Conservation (phyloP, 2,888 invertebrate genomes). For the Macroteleia sp. region DNA sequence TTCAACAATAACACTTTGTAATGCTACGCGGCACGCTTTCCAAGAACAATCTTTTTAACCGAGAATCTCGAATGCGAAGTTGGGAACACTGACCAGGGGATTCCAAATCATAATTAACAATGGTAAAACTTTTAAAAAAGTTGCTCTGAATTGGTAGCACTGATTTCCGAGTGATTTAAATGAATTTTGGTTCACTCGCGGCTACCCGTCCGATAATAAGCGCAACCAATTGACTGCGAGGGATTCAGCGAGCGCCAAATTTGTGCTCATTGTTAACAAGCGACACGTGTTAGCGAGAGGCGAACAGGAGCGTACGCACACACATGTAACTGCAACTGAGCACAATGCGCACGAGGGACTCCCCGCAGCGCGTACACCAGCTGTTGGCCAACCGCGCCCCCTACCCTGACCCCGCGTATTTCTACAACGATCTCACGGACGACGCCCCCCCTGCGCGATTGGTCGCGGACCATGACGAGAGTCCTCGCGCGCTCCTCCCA, state of each 20-base stretch:
- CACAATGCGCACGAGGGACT: conserved; percentile 76
- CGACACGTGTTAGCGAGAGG: conserved; percentile 71
- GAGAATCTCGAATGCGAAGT: too few species aligned
- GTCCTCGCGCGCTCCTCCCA: conserved; percentile 63
- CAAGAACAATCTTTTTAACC: too few species aligned
- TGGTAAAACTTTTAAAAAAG: too few species aligned
- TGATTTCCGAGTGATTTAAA: too few species aligned
- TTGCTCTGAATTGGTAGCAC: too few species aligned
- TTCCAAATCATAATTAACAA: too few species aligned
- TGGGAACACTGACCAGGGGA: too few species aligned
- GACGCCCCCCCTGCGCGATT: conserved; percentile 71
- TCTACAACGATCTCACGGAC: conserved; percentile 45
- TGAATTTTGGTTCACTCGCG: too few species aligned
- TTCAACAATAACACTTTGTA: too few species aligned
- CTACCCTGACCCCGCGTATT: conserved; percentile 15
- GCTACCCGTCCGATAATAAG: not conserved
- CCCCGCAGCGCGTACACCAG: conserved; percentile 74
- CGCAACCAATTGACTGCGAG: conserved; percentile 6
- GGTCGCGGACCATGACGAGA: conserved; percentile 68
- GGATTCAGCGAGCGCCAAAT: conserved; percentile 6
- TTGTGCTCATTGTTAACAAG: conserved; percentile 38
- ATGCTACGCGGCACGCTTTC: too few species aligned
- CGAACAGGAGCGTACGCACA: conserved; percentile 72
- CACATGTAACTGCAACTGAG: conserved; percentile 74
- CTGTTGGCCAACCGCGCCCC: conserved; percentile 62